A percentile compares a stretch with the other conserved stretches of the same genome.
Conservation (phyloP, 2,797 vertebrate species). For the Tiaroga cobitis region DNA sequence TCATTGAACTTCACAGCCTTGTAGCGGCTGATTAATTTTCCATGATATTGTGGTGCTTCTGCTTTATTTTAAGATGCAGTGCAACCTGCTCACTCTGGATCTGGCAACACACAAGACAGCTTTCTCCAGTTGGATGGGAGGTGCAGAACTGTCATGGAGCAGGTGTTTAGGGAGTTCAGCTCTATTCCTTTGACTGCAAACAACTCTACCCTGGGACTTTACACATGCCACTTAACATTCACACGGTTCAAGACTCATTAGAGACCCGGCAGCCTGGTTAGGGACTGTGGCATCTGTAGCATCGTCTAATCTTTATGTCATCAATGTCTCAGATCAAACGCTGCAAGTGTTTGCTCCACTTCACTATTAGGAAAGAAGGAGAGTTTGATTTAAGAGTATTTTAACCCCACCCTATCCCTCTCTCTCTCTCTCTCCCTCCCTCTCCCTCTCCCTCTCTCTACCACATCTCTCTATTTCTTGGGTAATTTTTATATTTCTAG, state of each 20-base stretch:
- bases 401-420: background rate
- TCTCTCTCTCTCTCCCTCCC: background rate
- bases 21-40: conserved; percentile 50
- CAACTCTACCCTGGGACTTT: conserved; percentile 78
- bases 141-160: conserved; percentile 73
- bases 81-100: conserved; percentile 56
- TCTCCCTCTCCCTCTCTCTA: too few relatives aligned
- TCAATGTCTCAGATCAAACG: conserved; percentile 79
- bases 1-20: conserved; percentile 49
- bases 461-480: background rate
- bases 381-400: conserved; percentile 1
- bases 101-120: conserved; percentile 62
- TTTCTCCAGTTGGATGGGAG: conserved; percentile 67
- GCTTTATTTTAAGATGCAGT: conserved; percentile 61
- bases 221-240: conserved; percentile 83
- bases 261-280: conserved; percentile 74
- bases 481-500: conserved; percentile 2
- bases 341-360: conserved; percentile 74
- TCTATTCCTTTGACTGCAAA: conserved; percentile 68
- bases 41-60: conserved; percentile 52
- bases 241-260: conserved; percentile 81
- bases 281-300: conserved; percentile 79
- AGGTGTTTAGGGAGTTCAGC: conserved; percentile 75
- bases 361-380: conserved; percentile 51
- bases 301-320: conserved; percentile 79